These are phyloP conservation scores for Ianthella basta DNA, from an alignment of 37 sponge, comb jelly and placozoan genomes.

Conservation along the genomic window DNA sequence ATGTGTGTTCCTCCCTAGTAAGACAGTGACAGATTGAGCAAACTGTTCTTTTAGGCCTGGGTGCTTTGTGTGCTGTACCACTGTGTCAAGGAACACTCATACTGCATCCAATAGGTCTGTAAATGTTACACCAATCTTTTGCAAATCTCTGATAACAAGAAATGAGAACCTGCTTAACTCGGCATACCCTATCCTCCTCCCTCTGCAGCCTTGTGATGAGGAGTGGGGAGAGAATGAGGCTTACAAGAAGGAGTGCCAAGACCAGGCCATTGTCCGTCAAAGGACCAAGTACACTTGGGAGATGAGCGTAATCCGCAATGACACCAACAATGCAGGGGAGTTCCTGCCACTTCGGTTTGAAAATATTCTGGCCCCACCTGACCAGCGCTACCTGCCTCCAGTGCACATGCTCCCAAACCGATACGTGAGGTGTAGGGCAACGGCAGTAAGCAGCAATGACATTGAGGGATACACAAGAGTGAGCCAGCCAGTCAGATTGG, in stretches of 20 bases:
- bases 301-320: neutral
- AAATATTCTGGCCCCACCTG: constrained; percentile 29
- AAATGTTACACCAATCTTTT: too few species aligned
- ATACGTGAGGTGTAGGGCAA: constrained; percentile 40
- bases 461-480: constrained; percentile 38
- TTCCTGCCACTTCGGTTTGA: constrained; percentile 18
- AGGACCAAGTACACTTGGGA: constrained; percentile 60
- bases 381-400: constrained; percentile 16
- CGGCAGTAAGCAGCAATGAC: constrained; percentile 32
- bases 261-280: constrained; percentile 38
- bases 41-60: too few species aligned
- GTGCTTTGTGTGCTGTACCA: too few species aligned
- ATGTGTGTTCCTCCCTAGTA: neutral
- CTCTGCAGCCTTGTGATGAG: constrained; percentile 34
- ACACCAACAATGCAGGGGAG: neutral
- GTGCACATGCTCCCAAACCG: constrained; percentile 43
- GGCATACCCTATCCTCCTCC: too few species aligned
- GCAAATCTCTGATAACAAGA: too few species aligned
- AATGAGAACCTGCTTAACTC: too few species aligned
- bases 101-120: too few species aligned
- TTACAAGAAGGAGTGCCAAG: neutral
- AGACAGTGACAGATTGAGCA: too few species aligned
- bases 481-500: constrained; percentile 27
- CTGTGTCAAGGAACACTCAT: too few species aligned
- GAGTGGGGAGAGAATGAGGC: neutral